A percentile compares a stretch with the other conserved stretches of the same genome.
phyloP scores from a whole-genome alignment of 1,140 invertebrate species.

The Tetranychus urticae region DNA sequence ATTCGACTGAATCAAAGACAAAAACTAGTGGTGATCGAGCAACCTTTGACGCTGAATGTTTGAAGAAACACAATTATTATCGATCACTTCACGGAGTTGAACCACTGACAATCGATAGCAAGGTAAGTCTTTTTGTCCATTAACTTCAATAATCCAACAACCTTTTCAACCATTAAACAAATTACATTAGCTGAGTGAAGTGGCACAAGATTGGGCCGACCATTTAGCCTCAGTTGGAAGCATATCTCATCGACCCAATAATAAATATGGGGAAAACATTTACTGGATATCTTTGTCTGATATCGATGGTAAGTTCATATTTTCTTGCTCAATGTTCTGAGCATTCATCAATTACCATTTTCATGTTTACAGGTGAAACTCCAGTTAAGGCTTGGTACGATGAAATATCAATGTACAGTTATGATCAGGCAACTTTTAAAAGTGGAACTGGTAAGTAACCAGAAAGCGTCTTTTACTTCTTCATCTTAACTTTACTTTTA shows the following conservation, averaged over 20 bases:
- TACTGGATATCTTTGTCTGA: not conserved
- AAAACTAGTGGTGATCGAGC: not conserved
- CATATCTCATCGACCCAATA: not conserved
- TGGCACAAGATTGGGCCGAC: not conserved
- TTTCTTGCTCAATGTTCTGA: not conserved
- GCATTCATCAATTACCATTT: not conserved
- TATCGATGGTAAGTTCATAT: not conserved
- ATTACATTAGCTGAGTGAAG: not conserved
- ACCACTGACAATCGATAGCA: not conserved
- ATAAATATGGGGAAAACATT: not conserved
- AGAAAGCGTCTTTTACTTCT: not conserved
- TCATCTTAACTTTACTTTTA: not conserved
- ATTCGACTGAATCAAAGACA: not conserved
- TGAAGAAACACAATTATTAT: not conserved
- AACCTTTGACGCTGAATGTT: not conserved
- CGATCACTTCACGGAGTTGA: not conserved
- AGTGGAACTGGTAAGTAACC: not conserved
- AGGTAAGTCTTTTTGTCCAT: not conserved
- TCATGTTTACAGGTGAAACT: not conserved
- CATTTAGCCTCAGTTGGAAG: not conserved
- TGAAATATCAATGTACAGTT: not conserved
- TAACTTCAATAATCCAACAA: not conserved
- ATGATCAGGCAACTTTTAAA: not conserved
- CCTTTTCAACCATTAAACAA: not conserved
- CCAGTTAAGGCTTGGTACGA: not conserved